Base-by-base conservation (phyloP, 2,113 vertebrate species). In the Meles meles region DNA sequence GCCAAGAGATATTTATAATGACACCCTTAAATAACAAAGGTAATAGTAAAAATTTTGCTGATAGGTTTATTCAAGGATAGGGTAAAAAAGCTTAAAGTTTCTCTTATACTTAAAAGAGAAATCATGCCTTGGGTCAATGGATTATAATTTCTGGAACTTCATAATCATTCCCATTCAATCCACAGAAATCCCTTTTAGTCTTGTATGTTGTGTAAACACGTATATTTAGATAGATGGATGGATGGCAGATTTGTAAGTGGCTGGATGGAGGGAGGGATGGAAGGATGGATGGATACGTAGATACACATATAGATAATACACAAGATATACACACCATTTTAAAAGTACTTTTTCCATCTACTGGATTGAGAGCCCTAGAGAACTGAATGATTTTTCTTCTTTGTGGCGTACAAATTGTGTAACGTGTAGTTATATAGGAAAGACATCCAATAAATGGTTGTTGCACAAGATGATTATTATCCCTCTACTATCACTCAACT, bases 61-160 rank as follows among this genome's bases (percentile, higher is more conserved):
- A 14, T 86, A 63, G 14, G 47, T 34, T 71, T 79, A 72, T 94
- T 90, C 61, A 87, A 83, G 37, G 61, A 47, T 20, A 95, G 37
- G 18, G n/a, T 77, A 59, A 88, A 47, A 94, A 82, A 57, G 25
- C 34, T 95, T 93, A 63, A 92, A 67, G 52, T 92, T 86, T 96
- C 83, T 71, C 8, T 95, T 61, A 79, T 47, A 71, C 61, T 72
- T 90, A 71, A 93, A 72, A 55, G 65, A 77, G 71, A 89, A 89
- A 79, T n/a, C 59, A 47, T 88, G 18, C 14, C 79, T 71, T 92
- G 49, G 25, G 65, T 90, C 39, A 67, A 10, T 92, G 39, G 76
- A 87, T 92, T 65, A 9, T 63, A 34, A 65, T 85, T 77, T 39
- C n/a, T 59, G 88, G 52, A 72, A 9, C 67, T 90, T 80, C 27